A percentile compares a stretch with the other conserved stretches of the same genome.
These are phyloP conservation scores for Neuroterus valhalla DNA, from an alignment of 1,140 invertebrate genomes.

Conservation along the genomic window DNA sequence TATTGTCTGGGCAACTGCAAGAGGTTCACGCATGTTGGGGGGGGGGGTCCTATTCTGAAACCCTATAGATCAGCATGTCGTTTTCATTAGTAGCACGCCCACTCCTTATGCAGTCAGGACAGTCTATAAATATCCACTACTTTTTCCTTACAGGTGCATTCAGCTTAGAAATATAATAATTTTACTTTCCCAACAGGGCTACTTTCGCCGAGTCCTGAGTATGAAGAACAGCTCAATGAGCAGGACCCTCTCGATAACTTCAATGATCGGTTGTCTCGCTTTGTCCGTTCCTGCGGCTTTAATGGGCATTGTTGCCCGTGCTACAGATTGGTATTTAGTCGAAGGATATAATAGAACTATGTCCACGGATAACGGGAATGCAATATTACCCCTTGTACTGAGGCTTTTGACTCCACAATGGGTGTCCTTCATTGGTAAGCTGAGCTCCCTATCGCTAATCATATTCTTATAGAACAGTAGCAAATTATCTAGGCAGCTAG, in stretches of 20 bases:
- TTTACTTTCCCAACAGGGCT: conserved; percentile 77
- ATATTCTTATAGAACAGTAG: conserved; percentile 9
- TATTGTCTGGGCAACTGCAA: too few relatives aligned
- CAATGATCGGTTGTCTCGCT: conserved; percentile 84
- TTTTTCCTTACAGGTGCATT: too few relatives aligned
- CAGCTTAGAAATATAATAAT: not conserved
- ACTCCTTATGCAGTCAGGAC: too few relatives aligned
- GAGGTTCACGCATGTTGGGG: too few relatives aligned
- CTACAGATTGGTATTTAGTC: conserved; percentile 80
- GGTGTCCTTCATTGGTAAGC: conserved; percentile 70
- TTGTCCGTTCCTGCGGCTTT: conserved; percentile 85
- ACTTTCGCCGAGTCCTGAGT: conserved; percentile 88
- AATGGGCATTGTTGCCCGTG: conserved; percentile 83
- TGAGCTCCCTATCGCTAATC: conserved; percentile 47
- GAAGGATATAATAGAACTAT: conserved; percentile 70
- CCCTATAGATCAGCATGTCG: too few relatives aligned
- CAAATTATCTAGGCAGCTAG: too few relatives aligned
- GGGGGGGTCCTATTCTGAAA: too few relatives aligned
- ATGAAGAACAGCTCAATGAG: conserved; percentile 83
- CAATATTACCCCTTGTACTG: conserved; percentile 84
- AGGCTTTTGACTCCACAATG: conserved; percentile 83
- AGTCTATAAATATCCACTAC: too few relatives aligned
- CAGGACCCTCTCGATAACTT: conserved; percentile 83
- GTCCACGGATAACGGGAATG: conserved; percentile 75
- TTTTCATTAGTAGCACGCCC: too few relatives aligned